Evolutionary conservation across 2,113 vertebrate species (phyloP).

Genomic region (Lichenostomus cassidix): DNA sequence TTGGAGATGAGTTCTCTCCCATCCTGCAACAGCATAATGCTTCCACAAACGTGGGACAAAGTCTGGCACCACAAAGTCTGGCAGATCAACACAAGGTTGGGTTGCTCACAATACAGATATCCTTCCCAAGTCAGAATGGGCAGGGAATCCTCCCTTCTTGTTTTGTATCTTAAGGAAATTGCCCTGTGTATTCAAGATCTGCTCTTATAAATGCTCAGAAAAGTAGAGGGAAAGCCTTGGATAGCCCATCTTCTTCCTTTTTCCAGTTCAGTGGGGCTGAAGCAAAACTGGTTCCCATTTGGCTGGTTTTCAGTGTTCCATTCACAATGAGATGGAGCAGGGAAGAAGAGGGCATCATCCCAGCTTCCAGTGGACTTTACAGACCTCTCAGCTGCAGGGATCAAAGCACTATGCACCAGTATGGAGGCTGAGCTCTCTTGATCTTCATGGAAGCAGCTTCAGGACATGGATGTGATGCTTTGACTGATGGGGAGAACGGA

Average conservation of each 20-base stretch:
- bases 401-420: neutral
- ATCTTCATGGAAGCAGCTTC: neutral
- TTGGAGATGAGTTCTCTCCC: neutral
- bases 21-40: neutral
- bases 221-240: neutral
- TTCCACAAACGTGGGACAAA: neutral
- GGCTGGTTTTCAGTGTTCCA: neutral
- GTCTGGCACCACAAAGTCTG: neutral
- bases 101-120: neutral
- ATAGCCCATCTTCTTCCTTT: neutral
- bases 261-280: neutral
- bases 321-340: neutral
- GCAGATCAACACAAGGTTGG: neutral
- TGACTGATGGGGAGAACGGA: neutral
- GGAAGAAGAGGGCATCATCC: neutral
- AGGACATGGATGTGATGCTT: neutral
- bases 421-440: neutral
- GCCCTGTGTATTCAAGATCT: neutral
- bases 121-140: neutral
- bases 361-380: neutral
- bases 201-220: neutral
- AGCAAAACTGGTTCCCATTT: neutral
- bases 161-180: neutral
- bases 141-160: neutral
- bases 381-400: neutral